phyloP scores from a whole-genome alignment of 2,797 vertebrate genomes.

The Enteromius radiatus region DNA sequence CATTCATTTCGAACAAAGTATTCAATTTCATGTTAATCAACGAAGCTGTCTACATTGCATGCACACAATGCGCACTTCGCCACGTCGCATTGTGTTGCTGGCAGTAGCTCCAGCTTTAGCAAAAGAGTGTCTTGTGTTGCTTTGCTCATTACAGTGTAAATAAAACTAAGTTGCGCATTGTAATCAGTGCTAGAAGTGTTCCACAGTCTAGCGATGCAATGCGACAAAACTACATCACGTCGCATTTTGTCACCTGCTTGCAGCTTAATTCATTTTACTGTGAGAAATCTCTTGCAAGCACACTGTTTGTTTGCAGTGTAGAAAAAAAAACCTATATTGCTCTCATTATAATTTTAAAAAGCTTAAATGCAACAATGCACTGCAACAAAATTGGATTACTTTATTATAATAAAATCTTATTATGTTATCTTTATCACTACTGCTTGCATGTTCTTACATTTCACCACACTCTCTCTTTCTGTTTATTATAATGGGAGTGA shows the following conservation, averaged over 20 bases:
- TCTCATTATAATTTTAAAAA: not conserved
- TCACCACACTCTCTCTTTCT: not conserved
- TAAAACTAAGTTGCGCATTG: not conserved
- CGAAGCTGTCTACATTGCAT: not conserved
- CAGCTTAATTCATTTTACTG: not conserved
- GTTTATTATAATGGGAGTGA: conserved; percentile 1
- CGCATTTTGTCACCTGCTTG: not conserved
- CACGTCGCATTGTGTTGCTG: not conserved
- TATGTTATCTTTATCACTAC: not conserved
- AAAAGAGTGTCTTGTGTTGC: not conserved
- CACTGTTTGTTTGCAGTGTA: not conserved
- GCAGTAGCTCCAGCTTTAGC: not conserved
- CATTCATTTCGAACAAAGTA: not conserved
- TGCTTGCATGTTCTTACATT: not conserved
- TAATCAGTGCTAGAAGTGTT: not conserved
- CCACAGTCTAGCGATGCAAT: not conserved
- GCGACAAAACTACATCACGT: not conserved
- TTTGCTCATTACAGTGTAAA: not conserved
- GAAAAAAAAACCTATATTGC: not conserved
- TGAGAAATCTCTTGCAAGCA: not conserved
- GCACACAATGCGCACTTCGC: not conserved
- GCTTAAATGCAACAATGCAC: not conserved
- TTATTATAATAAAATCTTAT: not conserved
- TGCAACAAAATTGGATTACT: not conserved
- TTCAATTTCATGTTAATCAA: not conserved